These are phyloP conservation scores for Bicyclus anynana DNA, from an alignment of 1,140 invertebrate species.

Conservation along the genomic window DNA sequence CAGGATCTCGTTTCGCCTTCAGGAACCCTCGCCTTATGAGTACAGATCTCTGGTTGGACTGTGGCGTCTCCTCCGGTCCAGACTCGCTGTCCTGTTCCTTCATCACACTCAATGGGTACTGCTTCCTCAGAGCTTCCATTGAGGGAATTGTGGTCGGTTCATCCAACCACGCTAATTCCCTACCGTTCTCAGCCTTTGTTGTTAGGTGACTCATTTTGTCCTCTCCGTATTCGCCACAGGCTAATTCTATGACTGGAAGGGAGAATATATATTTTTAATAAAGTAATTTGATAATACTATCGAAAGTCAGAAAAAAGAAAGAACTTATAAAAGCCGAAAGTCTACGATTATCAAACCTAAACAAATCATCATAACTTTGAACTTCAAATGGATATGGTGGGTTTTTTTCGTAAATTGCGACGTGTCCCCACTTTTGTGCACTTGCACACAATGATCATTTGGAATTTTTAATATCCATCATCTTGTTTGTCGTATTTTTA, in stretches of 20 bases:
- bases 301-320: too few relatives aligned
- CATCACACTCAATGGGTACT: conserved; percentile 70
- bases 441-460: too few relatives aligned
- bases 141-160: conserved; percentile 76
- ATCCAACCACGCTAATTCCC: conserved; percentile 82
- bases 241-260: conserved; percentile 88
- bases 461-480: too few relatives aligned
- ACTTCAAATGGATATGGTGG: too few relatives aligned
- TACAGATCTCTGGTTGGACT: conserved; percentile 83
- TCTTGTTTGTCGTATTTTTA: too few relatives aligned
- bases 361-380: too few relatives aligned
- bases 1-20: conserved; percentile 84
- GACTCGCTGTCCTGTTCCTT: conserved; percentile 51
- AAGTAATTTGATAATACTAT: too few relatives aligned
- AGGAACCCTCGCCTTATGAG: conserved; percentile 83
- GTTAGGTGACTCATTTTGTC: conserved; percentile 86
- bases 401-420: too few relatives aligned
- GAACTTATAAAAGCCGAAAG: too few relatives aligned
- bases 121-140: conserved; percentile 77
- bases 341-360: too few relatives aligned
- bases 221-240: conserved; percentile 92
- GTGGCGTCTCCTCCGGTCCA: conserved; percentile 82
- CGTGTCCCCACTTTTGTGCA: too few relatives aligned
- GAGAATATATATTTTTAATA: not conserved
- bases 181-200: conserved; percentile 85